Percentiles rank a stretch among this genome's conserved stretches.
These are phyloP conservation scores for Netelia inedita DNA, from an alignment of 2,888 invertebrate species.

Conservation along the genomic window DNA sequence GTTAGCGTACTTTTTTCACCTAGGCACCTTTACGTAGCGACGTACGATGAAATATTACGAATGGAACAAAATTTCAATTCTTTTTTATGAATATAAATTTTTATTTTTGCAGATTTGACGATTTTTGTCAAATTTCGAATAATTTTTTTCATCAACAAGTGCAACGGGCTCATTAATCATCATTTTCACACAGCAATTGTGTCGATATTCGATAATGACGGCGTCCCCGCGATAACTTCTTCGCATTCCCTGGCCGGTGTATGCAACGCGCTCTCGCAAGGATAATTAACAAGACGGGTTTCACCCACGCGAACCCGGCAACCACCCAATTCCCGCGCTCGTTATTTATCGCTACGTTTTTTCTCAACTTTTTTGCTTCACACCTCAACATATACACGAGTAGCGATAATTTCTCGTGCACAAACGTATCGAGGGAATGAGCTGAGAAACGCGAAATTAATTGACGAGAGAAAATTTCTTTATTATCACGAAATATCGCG, in stretches of 20 bases:
- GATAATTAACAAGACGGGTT: constrained; percentile 47
- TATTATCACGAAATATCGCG: background rate
- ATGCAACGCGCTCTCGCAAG: background rate
- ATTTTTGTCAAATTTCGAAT: background rate
- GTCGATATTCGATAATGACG: constrained; percentile 59
- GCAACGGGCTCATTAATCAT: constrained; percentile 32
- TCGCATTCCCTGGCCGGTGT: constrained; percentile 1
- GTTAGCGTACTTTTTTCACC: background rate
- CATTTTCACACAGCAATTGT: constrained; percentile 60
- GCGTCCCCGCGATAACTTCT: constrained; percentile 1
- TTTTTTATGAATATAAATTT: constrained; percentile 9
- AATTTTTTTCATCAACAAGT: constrained; percentile 4
- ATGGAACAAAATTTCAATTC: background rate
- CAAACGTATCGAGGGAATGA: constrained; percentile 7
- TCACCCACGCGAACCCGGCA: constrained; percentile 54
- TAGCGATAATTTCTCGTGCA: constrained; percentile 5
- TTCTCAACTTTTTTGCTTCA: background rate
- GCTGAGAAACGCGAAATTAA: constrained; percentile 28
- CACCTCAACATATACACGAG: background rate
- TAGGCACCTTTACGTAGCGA: background rate
- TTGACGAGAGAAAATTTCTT: constrained; percentile 7
- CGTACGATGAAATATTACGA: background rate
- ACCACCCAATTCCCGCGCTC: constrained; percentile 64
- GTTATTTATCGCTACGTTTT: constrained; percentile 34
- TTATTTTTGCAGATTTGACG: background rate